phyloP scores from a whole-genome alignment of 2,113 vertebrate species.

The Prietella phreatophila region DNA sequence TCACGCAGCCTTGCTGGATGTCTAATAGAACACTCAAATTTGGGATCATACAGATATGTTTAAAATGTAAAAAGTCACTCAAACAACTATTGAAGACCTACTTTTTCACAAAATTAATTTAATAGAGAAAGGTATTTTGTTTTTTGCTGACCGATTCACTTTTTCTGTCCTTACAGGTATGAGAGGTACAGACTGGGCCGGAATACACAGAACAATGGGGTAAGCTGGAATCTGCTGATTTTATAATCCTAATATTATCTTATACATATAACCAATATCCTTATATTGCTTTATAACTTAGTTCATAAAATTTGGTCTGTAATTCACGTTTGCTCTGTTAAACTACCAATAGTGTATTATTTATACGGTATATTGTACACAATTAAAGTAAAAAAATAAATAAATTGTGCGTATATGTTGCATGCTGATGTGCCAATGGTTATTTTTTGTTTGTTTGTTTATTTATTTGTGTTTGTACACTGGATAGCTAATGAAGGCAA shows the following conservation, averaged over 20 bases:
- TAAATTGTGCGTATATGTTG: neutral
- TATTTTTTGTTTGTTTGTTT: slow-evolving; percentile 55
- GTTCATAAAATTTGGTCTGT: neutral
- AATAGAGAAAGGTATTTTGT: neutral
- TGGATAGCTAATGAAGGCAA: slow-evolving; percentile 72
- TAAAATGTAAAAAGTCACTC: neutral
- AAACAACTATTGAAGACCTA: neutral
- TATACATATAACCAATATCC: neutral
- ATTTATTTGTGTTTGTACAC: slow-evolving; percentile 60
- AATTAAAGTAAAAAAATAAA: neutral
- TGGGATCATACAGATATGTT: neutral
- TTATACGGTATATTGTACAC: neutral
- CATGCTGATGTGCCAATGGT: slow-evolving; percentile 51
- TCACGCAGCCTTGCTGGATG: neutral
- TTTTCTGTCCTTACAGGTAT: slow-evolving; percentile 75
- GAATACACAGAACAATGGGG: slow-evolving; percentile 85
- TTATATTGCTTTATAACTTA: neutral
- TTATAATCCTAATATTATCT: neutral
- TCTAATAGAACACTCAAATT: neutral
- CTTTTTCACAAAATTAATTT: neutral
- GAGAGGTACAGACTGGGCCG: slow-evolving; percentile 88
- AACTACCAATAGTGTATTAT: neutral
- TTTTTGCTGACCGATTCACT: neutral
- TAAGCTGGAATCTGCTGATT: slow-evolving; percentile 68
- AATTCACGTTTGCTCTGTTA: slow-evolving; percentile 3